Evolutionary conservation across 64 coral and sea anemone genomes (phyloP).

Genomic region (Montipora sp.): DNA sequence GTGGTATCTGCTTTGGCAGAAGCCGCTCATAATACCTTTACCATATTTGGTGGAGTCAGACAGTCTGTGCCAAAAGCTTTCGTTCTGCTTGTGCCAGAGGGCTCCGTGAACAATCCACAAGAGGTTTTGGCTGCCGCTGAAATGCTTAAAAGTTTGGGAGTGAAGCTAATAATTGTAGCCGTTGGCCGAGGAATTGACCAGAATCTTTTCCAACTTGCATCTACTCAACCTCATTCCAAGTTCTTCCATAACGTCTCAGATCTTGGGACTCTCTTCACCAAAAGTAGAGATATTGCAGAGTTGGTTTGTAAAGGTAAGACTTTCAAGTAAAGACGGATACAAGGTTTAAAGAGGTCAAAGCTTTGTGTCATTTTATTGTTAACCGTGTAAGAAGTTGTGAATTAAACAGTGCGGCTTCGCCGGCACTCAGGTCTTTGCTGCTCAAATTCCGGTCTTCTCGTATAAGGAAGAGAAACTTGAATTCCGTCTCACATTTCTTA

Average conservation of each 20-base stretch:
- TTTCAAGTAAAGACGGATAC: not conserved
- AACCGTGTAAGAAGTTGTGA: no score
- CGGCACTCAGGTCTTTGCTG: no score
- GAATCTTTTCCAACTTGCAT: not conserved
- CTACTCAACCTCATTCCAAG: constrained; percentile 48
- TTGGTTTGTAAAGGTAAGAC: constrained; percentile 64
- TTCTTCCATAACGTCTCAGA: constrained; percentile 41
- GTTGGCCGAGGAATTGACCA: not conserved
- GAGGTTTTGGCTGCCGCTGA: constrained; percentile 19
- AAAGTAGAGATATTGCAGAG: constrained; percentile 40
- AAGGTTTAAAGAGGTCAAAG: no score
- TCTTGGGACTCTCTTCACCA: not conserved
- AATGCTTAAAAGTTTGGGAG: constrained; percentile 64
- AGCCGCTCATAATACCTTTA: constrained; percentile 48
- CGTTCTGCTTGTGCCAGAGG: constrained; percentile 58
- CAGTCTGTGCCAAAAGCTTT: constrained; percentile 56
- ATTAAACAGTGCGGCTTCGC: no score
- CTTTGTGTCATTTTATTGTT: no score
- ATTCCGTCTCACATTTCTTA: no score
- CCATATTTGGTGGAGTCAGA: constrained; percentile 59
- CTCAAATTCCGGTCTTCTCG: no score
- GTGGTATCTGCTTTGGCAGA: constrained; percentile 42
- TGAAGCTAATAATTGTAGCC: constrained; percentile 20
- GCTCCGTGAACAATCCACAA: not conserved
- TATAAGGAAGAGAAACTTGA: no score